phyloP scores from a whole-genome alignment of 2,888 invertebrate species.

The Drosophila quasianomalipes region DNA sequence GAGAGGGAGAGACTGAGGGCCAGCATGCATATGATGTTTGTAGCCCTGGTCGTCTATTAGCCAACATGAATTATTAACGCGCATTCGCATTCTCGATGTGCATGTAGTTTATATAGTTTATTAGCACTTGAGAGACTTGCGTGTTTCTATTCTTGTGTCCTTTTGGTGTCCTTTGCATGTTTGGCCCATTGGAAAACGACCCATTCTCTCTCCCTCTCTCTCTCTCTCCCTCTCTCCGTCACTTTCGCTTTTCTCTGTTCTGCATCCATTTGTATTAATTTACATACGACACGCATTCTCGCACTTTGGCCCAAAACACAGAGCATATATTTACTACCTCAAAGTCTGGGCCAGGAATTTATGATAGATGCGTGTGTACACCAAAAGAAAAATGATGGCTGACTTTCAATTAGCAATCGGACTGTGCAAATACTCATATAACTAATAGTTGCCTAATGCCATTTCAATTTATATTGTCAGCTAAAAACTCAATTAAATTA shows the following conservation, averaged over 20 bases:
- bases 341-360: slow-evolving; percentile 31
- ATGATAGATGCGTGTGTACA: slow-evolving; percentile 64
- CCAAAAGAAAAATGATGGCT: slow-evolving; percentile 25
- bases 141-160: slow-evolving; percentile 55
- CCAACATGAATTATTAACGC: slow-evolving; percentile 78
- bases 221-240: slow-evolving; percentile 9
- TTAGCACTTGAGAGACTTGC: slow-evolving; percentile 74
- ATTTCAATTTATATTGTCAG: background rate
- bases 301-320: slow-evolving; percentile 47
- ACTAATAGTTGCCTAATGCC: slow-evolving; percentile 20
- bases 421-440: background rate
- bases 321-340: background rate
- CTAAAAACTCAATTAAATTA: background rate
- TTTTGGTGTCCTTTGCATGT: slow-evolving; percentile 78
- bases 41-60: slow-evolving; percentile 62
- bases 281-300: slow-evolving; percentile 82
- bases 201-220: slow-evolving; percentile 26
- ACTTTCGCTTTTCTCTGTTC: slow-evolving; percentile 4
- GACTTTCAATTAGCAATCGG: slow-evolving; percentile 46
- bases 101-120: slow-evolving; percentile 81
- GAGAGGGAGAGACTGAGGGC: slow-evolving; percentile 6
- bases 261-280: slow-evolving; percentile 69
- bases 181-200: slow-evolving; percentile 52
- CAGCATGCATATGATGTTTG: slow-evolving; percentile 73
- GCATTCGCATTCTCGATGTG: slow-evolving; percentile 58